A percentile compares a stretch with the other conserved stretches of the same genome.
Evolutionary conservation across 2,113 vertebrate genomes (phyloP).

Genomic region (Ameiurus melas): DNA sequence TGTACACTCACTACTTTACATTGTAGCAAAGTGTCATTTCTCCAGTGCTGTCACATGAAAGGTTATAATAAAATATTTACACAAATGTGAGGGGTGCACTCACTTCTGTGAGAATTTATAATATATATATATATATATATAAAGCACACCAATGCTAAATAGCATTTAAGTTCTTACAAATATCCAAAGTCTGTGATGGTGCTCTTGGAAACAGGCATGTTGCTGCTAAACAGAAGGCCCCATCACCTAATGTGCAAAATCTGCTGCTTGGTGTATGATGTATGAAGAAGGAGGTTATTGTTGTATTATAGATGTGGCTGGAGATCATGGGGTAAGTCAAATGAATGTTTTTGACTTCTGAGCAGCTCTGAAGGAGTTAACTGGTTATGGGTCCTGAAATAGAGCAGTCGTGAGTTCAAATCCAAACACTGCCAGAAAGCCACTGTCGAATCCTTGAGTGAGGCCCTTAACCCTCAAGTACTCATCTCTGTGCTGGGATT

Average conservation of each 20-base stretch:
- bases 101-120: too few relatives aligned
- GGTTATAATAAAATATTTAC: too few relatives aligned
- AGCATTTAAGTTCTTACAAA: background rate
- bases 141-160: background rate
- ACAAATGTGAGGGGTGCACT: too few relatives aligned
- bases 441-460: slow-evolving; percentile 1
- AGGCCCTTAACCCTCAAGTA: slow-evolving; percentile 14
- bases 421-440: background rate
- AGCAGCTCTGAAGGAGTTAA: slow-evolving; percentile 1
- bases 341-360: background rate
- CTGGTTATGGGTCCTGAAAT: background rate
- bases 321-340: background rate
- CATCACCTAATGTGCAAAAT: background rate
- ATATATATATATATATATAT: too few relatives aligned
- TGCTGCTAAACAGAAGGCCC: background rate
- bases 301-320: background rate
- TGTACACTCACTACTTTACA: too few relatives aligned
- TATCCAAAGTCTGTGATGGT: background rate
- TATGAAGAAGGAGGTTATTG: background rate
- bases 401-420: background rate
- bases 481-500: slow-evolving; percentile 1
- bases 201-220: background rate
- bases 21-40: too few relatives aligned
- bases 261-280: background rate
- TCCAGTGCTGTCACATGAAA: too few relatives aligned